Base-by-base conservation (phyloP, 2,113 vertebrate genomes). In the Petromus typicus region DNA sequence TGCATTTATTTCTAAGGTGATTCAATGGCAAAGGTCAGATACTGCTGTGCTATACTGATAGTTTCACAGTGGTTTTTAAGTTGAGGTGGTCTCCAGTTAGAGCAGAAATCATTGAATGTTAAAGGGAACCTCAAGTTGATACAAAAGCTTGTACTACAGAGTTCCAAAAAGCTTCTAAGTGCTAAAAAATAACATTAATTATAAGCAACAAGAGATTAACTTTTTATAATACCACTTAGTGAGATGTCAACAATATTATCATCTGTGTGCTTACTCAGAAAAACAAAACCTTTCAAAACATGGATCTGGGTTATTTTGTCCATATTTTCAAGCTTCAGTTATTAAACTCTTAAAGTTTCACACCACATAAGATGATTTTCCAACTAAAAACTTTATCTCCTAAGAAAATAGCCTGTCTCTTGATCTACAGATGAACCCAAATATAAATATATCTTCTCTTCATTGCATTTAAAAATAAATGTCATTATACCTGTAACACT, bases 1-100 rank as follows among this genome's bases (percentile, higher is more conserved):
- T 91, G 79, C 40, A 48, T 95, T 97, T 95, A 89, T 92, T 96
- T 89, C 84, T 79, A 63, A 90, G 88, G 92, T 83, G 76, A 89
- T 84, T 92, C 12, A 32, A 4, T 85, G 61, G 90, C 48, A 95
- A 84, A 93, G 90, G 64, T 91, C 40, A 73, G 69, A 23, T 61
- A 59, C 78, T 73, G 54, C 56, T 69, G 13, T 85, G 66, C 30
- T 93, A 7, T 91, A 91, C 51, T 95, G 64, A 95, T 1, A 43
- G 22, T 66, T 94, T 88, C 73, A 84, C 85, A 89, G 59, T 83
- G 27, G 66, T 48, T 88, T 95, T 91, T 76, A 75, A 86, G 82
- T 69, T 66, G 61, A 91, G 12, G 18, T 64, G 51, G 34, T 90
- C 34, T 89, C n/a, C 16, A 69, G 27, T 76, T 76, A 93, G 27